Conservation (phyloP, 2,888 invertebrate genomes). For the Megastigmus dorsalis region DNA sequence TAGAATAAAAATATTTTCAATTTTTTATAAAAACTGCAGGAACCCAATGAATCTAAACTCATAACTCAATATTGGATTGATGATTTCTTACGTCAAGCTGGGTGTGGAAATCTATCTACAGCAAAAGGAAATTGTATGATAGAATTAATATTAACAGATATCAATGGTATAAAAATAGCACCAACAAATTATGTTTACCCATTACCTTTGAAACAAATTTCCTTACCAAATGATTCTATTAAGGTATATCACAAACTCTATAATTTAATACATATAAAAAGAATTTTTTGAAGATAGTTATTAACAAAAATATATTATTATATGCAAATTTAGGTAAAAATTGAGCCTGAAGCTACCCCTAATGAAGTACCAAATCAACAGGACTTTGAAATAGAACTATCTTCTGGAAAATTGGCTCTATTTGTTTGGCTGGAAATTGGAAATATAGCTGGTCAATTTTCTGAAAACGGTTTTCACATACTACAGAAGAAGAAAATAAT, state of each 20-base stretch:
- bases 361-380: constrained; percentile 59
- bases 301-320: constrained; percentile 3
- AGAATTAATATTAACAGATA: constrained; percentile 75
- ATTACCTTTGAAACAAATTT: constrained; percentile 76
- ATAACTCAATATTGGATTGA: constrained; percentile 66
- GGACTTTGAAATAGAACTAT: constrained; percentile 70
- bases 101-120: constrained; percentile 66
- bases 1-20: not conserved
- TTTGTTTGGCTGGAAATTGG: constrained; percentile 83
- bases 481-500: constrained; percentile 65
- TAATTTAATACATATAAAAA: constrained; percentile 33
- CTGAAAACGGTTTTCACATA: constrained; percentile 84
- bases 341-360: constrained; percentile 40
- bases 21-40: constrained; percentile 58
- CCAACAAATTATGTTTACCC: constrained; percentile 84
- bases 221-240: constrained; percentile 77
- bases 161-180: constrained; percentile 73
- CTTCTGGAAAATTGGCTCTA: constrained; percentile 77
- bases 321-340: constrained; percentile 37
- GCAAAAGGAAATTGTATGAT: constrained; percentile 73
- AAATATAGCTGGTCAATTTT: constrained; percentile 79
- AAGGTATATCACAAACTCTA: constrained; percentile 72
- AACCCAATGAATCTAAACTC: constrained; percentile 63
- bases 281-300: constrained; percentile 26
- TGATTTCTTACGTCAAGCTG: constrained; percentile 64